Evolutionary conservation across 2,888 invertebrate species (phyloP), one percentile per base, ranked within the genome.

Genomic region (Mechanitis mazaeus): DNA sequence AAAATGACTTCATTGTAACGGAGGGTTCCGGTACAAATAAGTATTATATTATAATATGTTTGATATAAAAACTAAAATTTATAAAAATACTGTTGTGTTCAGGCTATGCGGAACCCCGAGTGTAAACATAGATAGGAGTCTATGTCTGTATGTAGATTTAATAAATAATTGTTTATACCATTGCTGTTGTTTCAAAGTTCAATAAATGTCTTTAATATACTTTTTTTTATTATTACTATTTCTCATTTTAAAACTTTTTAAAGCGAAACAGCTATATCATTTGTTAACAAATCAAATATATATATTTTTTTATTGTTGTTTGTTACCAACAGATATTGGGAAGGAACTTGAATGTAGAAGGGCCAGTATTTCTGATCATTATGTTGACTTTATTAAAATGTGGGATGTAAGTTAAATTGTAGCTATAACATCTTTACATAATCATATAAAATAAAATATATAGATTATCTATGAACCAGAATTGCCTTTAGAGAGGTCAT

Each of bases 131-230:
- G 45, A 50, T 42, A 28, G 33, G 55, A 58, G 58, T 56, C 60
- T 56, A 57, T 60, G 58, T 56, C 60, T 56, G 59, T 60, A 59
- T 61, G 59, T 33, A 60, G 63, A 60, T 58, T 54, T 65, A 64
- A 61, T 64, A 61, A 68, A 61, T 66, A 68, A 69, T 57, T 74
- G 74, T 82, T 81, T 79, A 78, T 81, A 81, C 76, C 72, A 74
- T 80, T 75, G 79, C 80, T 84, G 83, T 83, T 85, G 81, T 85
- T 79, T 73, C 71, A 74, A 74, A 76, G 71, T 75, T 80, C 76
- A 85, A 79, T 85, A 85, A 85, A 86, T 84, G 83, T 81, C 79
- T 85, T 83, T 79, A 76, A 69, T 74, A 75, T 69, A 63, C 45
- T 20, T 59, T 28, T 45, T 66, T 64, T 73, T 63, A 55, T 65